Evolutionary conservation across 1,140 invertebrate genomes (phyloP), one percentile per base, ranked within the genome.

Genomic region (Rhagoletis pomonella): DNA sequence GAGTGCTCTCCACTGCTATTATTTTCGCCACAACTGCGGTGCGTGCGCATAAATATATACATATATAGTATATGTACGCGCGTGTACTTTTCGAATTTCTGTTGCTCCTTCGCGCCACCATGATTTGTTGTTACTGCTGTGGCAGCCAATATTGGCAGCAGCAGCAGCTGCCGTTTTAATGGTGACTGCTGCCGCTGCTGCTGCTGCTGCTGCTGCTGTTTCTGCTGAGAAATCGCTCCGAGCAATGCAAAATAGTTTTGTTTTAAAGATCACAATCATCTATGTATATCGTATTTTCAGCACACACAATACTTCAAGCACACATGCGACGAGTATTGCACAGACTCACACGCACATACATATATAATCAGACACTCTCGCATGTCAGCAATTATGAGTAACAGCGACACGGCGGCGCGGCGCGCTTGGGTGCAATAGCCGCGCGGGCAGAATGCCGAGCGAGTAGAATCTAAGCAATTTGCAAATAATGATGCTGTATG

Each of bases 71-170:
- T n/a, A 14, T 62, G 60, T n/a, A 14, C 17, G 60, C 60, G 60
- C 2, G 17, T 62, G n/a, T 62, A 62, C 9, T 62, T 62, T 62
- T 4, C n/a, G n/a, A 17, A 2, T 62, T 17, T 62, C 12, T 62
- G 69, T 55, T 19, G 17, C n/a, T 69, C 73, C 44, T 9, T 14
- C 19, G 47, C 47, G 47, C 47, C 73, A 81, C 50, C 73, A 81
- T 81, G 73, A 81, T 81, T 81, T 81, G 73, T 55, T 29, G 47
- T 81, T 58, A 81, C 73, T 81, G 73, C 73, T 47, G 69, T 73
- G 44, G 73, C n/a, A n/a, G 73, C 42, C 73, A 81, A 73, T 73
- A 73, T 73, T 73, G 44, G n/a, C 73, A 81, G 7, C 14, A n/a
- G 73, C 73, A 81, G 73, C 73, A 47, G 73, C 73, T 19, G 19